Evolutionary conservation across 2,113 vertebrate genomes (phyloP), one percentile per base, ranked within the genome.

Genomic region (Stomatorhinus ivindoensis): DNA sequence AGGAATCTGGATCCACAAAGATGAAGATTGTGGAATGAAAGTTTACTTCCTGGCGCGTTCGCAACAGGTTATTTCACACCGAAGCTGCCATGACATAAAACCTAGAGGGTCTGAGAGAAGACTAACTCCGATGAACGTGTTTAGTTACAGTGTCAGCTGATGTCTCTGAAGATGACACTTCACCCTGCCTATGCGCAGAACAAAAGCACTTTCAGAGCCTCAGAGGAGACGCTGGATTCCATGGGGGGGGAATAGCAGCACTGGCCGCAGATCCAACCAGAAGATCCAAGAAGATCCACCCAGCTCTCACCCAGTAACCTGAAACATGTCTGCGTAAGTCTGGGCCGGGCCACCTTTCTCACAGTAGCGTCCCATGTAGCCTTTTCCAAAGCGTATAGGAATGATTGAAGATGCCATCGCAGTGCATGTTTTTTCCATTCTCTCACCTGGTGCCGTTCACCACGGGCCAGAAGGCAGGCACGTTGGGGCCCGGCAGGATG

Each of bases 401-500:
- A 50, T 86, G 21, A 86, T 27, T 51, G n/a, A 55, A 24, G 1
- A 42, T 19, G 4, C 39, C 13, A 85, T 44, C 21, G 42, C 15
- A 48, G 53, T n/a, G 24, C 50, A 7, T 87, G 39, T n/a, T 3
- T 10, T 1, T 88, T 87, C 46, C 35, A 31, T n/a, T 13, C 61
- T 27, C 92, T 94, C 84, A 94, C 94, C 51, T 87, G 8, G 93
- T 95, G 76, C 95, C 95, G 51, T 96, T 96, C 89, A 97, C 19
- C 21, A 94, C 90, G 11, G 92, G 94, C 0, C 93, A 4, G 15
- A 96, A 93, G 46, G n/a, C 24, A 4, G 95, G 95, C 48, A 95
- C 91, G 1, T 96, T 96, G n/a, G 97, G 97, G 19, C 97, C 97
- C 1, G 2, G 93, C 35, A 97, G 89, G 86, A 96, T 93, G 83